A percentile compares a stretch with the other conserved stretches of the same genome.
phyloP scores from a whole-genome alignment of 2,888 invertebrate species.

The Carpatolechia fugitivella region DNA sequence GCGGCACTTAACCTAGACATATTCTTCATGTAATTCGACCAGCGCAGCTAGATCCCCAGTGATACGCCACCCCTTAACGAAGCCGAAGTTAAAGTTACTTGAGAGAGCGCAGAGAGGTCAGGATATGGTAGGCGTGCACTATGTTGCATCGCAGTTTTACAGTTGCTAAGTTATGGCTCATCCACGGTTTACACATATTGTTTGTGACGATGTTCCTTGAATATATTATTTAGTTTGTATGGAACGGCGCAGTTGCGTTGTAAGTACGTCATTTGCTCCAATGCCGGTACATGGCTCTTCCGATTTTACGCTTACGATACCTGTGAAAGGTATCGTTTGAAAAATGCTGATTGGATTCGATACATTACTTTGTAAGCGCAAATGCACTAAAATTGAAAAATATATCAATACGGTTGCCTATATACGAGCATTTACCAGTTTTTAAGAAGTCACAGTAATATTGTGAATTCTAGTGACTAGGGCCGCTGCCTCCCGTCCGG shows the following conservation, averaged over 20 bases:
- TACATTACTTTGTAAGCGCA: too few species aligned
- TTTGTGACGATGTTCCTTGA: constrained; percentile 19
- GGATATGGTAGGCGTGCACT: constrained; percentile 16
- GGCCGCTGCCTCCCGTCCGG: too few species aligned
- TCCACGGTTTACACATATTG: constrained; percentile 25
- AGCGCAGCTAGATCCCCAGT: constrained; percentile 4
- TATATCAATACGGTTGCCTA: too few species aligned
- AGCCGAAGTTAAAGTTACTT: background rate
- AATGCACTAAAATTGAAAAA: too few species aligned
- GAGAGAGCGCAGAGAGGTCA: constrained; percentile 6
- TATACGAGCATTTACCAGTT: too few species aligned
- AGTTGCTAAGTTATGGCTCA: constrained; percentile 26
- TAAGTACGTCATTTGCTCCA: background rate
- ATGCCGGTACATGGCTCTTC: background rate
- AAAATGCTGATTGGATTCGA: too few species aligned
- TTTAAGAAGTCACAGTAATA: too few species aligned
- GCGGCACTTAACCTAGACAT: constrained; percentile 28
- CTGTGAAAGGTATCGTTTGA: too few species aligned
- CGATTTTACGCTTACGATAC: background rate
- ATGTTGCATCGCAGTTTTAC: constrained; percentile 27
- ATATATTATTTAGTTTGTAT: constrained; percentile 15
- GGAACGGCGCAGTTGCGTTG: background rate
- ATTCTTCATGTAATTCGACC: constrained; percentile 28
- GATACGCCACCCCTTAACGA: background rate
- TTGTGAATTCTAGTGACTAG: too few species aligned